phyloP scores from a whole-genome alignment of 2,797 vertebrate species.

The Melanotaenia boesemani region DNA sequence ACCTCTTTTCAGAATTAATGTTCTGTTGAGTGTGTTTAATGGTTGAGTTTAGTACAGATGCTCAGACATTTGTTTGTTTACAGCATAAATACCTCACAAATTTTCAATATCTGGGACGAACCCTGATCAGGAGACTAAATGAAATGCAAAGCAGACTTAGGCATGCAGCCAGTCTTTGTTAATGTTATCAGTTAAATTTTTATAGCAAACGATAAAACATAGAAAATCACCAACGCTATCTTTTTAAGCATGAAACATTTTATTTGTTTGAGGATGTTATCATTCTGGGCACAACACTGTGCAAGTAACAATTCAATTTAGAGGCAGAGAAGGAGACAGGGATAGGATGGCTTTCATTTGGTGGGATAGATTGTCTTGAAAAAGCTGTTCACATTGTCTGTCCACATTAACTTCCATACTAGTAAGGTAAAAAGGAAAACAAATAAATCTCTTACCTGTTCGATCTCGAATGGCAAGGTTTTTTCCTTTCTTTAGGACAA shows the following conservation, averaged over 20 bases:
- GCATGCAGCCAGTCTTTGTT: background rate
- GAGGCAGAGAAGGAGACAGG: background rate
- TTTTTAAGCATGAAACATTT: background rate
- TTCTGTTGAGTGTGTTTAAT: background rate
- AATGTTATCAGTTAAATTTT: background rate
- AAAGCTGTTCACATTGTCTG: constrained; percentile 22
- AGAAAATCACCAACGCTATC: background rate
- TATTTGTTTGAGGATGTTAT: background rate
- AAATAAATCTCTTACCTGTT: constrained; percentile 85
- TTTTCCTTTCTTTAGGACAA: constrained; percentile 91
- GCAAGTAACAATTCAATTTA: constrained; percentile 12
- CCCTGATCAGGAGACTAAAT: background rate
- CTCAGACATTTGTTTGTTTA: background rate
- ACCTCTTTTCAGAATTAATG: background rate
- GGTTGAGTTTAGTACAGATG: background rate
- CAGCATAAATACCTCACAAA: background rate
- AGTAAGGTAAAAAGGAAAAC: constrained; percentile 3
- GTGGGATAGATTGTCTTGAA: constrained; percentile 9
- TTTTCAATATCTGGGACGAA: background rate
- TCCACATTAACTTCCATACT: constrained; percentile 8
- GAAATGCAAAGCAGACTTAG: background rate
- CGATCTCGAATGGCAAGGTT: constrained; percentile 94
- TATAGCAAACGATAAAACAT: background rate
- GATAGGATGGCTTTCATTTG: constrained; percentile 15
- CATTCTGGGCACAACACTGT: background rate